Evolutionary conservation across 1,140 invertebrate genomes (phyloP).

Genomic region (Scaptomyza pallida): DNA sequence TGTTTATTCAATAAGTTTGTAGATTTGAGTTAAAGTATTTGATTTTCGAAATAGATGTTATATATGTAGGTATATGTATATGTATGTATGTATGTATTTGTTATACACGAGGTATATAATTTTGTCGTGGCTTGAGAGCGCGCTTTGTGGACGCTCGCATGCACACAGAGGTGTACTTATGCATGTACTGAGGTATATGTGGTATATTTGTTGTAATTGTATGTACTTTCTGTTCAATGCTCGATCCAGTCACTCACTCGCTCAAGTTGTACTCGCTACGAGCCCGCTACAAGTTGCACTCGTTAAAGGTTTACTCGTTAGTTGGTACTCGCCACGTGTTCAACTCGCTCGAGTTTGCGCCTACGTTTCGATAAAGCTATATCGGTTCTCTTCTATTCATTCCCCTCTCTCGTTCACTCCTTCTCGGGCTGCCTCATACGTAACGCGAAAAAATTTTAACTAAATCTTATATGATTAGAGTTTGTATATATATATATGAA

Average conservation of each 20-base stretch:
- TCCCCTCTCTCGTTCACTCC: neutral
- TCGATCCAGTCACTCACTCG: slow-evolving; percentile 41
- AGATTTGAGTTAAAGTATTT: slow-evolving; percentile 69
- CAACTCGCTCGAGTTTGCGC: neutral
- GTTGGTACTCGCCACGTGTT: neutral
- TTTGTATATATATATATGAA: slow-evolving; percentile 22
- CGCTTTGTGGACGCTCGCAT: slow-evolving; percentile 8
- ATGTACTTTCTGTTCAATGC: slow-evolving; percentile 76
- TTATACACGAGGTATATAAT: slow-evolving; percentile 77
- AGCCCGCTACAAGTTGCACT: neutral
- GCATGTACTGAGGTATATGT: slow-evolving; percentile 82
- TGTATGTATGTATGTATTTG: slow-evolving; percentile 58
- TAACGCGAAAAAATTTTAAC: slow-evolving; percentile 75
- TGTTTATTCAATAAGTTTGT: slow-evolving; percentile 38
- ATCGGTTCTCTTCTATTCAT: slow-evolving; percentile 2
- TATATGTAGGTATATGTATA: slow-evolving; percentile 27
- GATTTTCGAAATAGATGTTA: slow-evolving; percentile 15
- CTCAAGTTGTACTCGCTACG: neutral
- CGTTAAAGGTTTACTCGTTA: neutral
- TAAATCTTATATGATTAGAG: slow-evolving; percentile 59
- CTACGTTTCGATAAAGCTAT: slow-evolving; percentile 72
- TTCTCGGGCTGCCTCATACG: slow-evolving; percentile 49
- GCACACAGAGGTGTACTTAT: slow-evolving; percentile 67
- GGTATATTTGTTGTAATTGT: slow-evolving; percentile 79
- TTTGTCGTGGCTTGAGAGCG: slow-evolving; percentile 22